phyloP scores from a whole-genome alignment of 2,888 invertebrate species.

The Aphidius colemani region DNA sequence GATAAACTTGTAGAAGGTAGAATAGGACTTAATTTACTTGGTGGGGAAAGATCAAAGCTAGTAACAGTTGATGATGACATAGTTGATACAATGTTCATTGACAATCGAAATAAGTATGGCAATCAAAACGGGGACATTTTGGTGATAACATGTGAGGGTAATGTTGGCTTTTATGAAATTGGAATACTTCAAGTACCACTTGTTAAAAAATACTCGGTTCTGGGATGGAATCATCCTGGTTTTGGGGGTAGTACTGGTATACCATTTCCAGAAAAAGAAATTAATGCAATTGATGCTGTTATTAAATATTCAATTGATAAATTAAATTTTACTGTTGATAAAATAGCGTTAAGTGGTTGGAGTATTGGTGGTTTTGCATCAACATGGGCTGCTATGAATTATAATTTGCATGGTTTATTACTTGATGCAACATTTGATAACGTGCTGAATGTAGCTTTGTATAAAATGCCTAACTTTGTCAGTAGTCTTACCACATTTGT shows the following conservation, averaged over 20 bases:
- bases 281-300: slow-evolving; percentile 87
- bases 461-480: slow-evolving; percentile 82
- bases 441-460: slow-evolving; percentile 84
- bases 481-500: slow-evolving; percentile 75
- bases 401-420: slow-evolving; percentile 83
- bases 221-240: slow-evolving; percentile 99
- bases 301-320: slow-evolving; percentile 88
- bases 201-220: slow-evolving; percentile 84
- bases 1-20: slow-evolving; percentile 71
- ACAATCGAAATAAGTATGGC: slow-evolving; percentile 67
- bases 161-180: slow-evolving; percentile 96
- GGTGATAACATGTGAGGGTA: slow-evolving; percentile 92
- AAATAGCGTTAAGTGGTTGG: slow-evolving; percentile 92
- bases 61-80: slow-evolving; percentile 77
- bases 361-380: slow-evolving; percentile 96
- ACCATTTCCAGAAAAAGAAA: slow-evolving; percentile 85
- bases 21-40: slow-evolving; percentile 73
- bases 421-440: slow-evolving; percentile 98
- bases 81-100: slow-evolving; percentile 90
- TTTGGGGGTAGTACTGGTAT: slow-evolving; percentile 86
- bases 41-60: slow-evolving; percentile 79
- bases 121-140: slow-evolving; percentile 73
- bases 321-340: slow-evolving; percentile 76
- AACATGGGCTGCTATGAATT: slow-evolving; percentile 86
- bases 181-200: slow-evolving; percentile 89